A percentile compares a stretch with the other conserved stretches of the same genome.
Evolutionary conservation across 2,113 vertebrate genomes (phyloP).

Genomic region (Ptyas mucosa): DNA sequence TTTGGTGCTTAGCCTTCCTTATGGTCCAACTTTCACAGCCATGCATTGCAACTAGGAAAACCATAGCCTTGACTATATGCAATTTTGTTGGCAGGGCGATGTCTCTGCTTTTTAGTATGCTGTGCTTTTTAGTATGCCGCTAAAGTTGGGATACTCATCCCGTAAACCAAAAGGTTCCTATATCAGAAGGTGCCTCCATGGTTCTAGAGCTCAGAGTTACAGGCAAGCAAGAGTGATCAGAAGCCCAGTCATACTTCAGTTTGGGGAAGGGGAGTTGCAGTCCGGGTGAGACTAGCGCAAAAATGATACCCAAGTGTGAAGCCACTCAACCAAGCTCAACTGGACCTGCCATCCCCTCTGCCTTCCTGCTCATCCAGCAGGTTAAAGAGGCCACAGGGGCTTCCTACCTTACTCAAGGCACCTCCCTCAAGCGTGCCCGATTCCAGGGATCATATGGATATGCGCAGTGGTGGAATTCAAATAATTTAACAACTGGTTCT

Average conservation of each 20-base stretch:
- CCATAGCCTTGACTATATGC: no score
- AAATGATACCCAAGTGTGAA: neutral
- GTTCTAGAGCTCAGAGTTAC: neutral
- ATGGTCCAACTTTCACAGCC: no score
- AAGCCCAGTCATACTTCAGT: neutral
- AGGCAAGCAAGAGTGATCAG: neutral
- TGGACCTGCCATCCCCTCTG: neutral
- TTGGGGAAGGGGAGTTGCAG: neutral
- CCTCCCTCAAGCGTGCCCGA: neutral
- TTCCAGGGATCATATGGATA: neutral
- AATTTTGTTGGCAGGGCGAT: no score
- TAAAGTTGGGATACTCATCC: no score
- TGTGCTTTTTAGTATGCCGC: no score
- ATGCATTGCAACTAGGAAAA: no score
- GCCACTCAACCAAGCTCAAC: neutral
- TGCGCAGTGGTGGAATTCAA: no score
- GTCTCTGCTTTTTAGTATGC: no score
- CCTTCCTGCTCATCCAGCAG: neutral
- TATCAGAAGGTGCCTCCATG: neutral
- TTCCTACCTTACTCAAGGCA: neutral
- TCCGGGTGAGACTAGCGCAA: neutral
- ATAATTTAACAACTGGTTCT: no score
- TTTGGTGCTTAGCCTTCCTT: no score
- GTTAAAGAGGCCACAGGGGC: neutral
- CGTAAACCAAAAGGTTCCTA: neutral